Evolutionary conservation across 1,140 invertebrate species (phyloP).

Genomic region (Cotesia glomerata): DNA sequence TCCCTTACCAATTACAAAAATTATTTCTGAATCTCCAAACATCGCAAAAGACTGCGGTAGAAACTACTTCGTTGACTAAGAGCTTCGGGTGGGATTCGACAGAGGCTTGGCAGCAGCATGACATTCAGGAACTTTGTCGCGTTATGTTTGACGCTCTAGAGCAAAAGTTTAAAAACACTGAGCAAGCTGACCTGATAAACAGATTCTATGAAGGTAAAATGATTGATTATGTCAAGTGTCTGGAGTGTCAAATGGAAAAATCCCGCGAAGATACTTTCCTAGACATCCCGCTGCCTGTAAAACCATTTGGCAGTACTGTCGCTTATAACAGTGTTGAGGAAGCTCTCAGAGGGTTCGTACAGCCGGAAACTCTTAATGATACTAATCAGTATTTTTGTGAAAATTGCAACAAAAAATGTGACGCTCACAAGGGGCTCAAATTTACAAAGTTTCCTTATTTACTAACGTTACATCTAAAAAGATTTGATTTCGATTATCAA

Average conservation of each 20-base stretch:
- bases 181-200: constrained; percentile 84
- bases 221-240: constrained; percentile 91
- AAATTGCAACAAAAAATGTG: constrained; percentile 86
- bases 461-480: constrained; percentile 85
- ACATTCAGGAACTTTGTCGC: constrained; percentile 89
- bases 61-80: constrained; percentile 86
- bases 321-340: constrained; percentile 86
- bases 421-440: constrained; percentile 91
- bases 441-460: constrained; percentile 90
- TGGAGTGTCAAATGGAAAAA: constrained; percentile 87
- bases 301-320: constrained; percentile 80
- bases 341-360: constrained; percentile 84
- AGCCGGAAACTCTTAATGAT: constrained; percentile 84
- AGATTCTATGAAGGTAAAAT: constrained; percentile 82
- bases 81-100: constrained; percentile 93
- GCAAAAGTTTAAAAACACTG: constrained; percentile 83
- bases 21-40: constrained; percentile 88
- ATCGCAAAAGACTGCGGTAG: constrained; percentile 75
- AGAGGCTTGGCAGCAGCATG: constrained; percentile 92
- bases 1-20: constrained; percentile 88
- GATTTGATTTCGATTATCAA: constrained; percentile 91
- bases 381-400: constrained; percentile 92
- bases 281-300: constrained; percentile 87
- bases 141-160: constrained; percentile 94
- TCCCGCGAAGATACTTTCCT: constrained; percentile 84